Percentiles rank a stretch among this genome's conserved stretches.
Conservation (phyloP, 2,888 invertebrate species). For the Idaea dimidiata region DNA sequence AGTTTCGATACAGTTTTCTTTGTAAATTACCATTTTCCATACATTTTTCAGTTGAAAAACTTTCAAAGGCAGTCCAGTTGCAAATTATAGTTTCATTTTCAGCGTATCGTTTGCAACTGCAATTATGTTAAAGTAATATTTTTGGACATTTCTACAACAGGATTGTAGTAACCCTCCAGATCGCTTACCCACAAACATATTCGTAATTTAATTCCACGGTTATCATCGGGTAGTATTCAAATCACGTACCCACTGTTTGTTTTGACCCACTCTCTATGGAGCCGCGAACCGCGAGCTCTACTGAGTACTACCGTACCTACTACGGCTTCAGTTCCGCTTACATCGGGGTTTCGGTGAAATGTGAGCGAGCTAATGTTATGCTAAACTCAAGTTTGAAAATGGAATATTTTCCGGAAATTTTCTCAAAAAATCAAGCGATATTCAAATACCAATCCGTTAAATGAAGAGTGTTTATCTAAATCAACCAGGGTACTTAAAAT, state of each 20-base stretch:
- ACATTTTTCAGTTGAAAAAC: too few species aligned
- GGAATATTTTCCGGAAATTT: neutral
- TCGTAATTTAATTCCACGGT: conserved; percentile 20
- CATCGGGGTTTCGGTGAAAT: neutral
- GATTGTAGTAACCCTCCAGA: too few species aligned
- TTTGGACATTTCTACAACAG: too few species aligned
- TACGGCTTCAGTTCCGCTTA: neutral
- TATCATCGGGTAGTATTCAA: conserved; percentile 42
- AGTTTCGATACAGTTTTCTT: too few species aligned
- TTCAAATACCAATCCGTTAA: too few species aligned
- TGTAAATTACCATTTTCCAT: too few species aligned
- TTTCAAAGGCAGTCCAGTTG: too few species aligned
- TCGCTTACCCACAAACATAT: neutral
- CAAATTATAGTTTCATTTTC: too few species aligned
- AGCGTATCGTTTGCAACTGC: too few species aligned
- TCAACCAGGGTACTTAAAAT: too few species aligned
- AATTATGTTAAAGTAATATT: too few species aligned
- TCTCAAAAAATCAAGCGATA: neutral
- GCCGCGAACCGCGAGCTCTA: neutral
- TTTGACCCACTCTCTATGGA: conserved; percentile 30
- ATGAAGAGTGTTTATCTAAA: too few species aligned
- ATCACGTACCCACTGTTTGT: conserved; percentile 49
- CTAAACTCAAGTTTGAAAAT: neutral
- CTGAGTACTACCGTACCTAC: neutral
- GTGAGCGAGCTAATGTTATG: neutral